phyloP scores from a whole-genome alignment of 2,888 invertebrate genomes.

The Caradrina kadenii region DNA sequence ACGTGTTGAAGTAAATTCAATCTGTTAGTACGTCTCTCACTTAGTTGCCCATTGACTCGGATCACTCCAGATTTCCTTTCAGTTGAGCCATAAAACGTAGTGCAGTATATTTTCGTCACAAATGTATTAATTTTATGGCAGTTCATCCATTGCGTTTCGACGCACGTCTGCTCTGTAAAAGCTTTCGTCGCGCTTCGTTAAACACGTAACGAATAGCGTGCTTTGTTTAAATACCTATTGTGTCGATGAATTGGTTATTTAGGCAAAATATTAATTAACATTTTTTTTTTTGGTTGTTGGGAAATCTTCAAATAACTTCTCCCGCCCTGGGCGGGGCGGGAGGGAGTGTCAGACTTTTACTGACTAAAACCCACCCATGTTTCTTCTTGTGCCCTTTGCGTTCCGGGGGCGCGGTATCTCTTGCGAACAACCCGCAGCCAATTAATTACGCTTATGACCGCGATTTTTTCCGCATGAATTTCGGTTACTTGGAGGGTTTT shows the following conservation, averaged over 20 bases:
- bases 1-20: too few relatives aligned
- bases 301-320: too few relatives aligned
- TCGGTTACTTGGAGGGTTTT: too few relatives aligned
- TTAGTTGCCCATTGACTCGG: not conserved
- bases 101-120: conserved; percentile 39
- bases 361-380: too few relatives aligned
- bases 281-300: too few relatives aligned
- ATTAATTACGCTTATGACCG: too few relatives aligned
- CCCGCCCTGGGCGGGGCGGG: too few relatives aligned
- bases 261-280: too few relatives aligned
- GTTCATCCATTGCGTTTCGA: conserved; percentile 8
- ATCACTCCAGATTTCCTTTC: conserved; percentile 8
- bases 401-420: too few relatives aligned
- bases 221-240: conserved; percentile 1
- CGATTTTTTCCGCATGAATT: not conserved
- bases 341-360: too few relatives aligned
- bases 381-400: too few relatives aligned
- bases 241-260: not conserved
- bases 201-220: not conserved
- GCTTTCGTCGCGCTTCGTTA: conserved; percentile 34
- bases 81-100: conserved; percentile 1
- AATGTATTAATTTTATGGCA: conserved; percentile 41
- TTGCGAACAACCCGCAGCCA: too few relatives aligned
- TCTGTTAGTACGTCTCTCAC: not conserved
- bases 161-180: conserved; percentile 21